Percentiles rank a stretch among this genome's conserved stretches.
These are phyloP conservation scores for Lasioglossum morio DNA, from an alignment of 2,888 invertebrate species.

Conservation along the genomic window DNA sequence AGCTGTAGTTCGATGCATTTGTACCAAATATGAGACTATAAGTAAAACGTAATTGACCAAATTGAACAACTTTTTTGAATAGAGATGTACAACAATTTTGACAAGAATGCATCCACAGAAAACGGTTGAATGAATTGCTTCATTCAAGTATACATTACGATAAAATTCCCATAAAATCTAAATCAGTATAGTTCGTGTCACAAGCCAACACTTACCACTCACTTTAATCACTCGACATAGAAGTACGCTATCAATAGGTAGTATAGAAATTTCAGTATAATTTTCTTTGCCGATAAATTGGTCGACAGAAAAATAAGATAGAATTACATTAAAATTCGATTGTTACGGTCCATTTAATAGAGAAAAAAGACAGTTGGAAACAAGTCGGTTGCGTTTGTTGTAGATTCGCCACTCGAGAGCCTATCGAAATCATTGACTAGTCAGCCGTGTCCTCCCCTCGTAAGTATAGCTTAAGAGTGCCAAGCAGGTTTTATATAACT, in stretches of 20 bases:
- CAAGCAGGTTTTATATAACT: conserved; percentile 18
- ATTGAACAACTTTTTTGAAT: too few species aligned
- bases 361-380: neutral
- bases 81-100: too few species aligned
- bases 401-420: conserved; percentile 5
- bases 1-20: too few species aligned
- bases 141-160: too few species aligned
- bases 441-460: conserved; percentile 12
- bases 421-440: conserved; percentile 9
- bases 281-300: neutral
- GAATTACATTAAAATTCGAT: neutral
- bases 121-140: too few species aligned
- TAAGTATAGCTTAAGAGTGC: neutral
- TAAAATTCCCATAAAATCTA: too few species aligned
- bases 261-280: neutral
- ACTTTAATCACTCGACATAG: neutral
- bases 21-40: too few species aligned
- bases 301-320: neutral
- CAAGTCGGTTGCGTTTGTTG: neutral
- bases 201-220: neutral
- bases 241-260: neutral
- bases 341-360: neutral
- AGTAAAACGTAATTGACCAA: too few species aligned
- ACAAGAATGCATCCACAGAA: too few species aligned
- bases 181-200: neutral